phyloP scores from a whole-genome alignment of 2,888 invertebrate genomes.

The Mythimna lalbum region DNA sequence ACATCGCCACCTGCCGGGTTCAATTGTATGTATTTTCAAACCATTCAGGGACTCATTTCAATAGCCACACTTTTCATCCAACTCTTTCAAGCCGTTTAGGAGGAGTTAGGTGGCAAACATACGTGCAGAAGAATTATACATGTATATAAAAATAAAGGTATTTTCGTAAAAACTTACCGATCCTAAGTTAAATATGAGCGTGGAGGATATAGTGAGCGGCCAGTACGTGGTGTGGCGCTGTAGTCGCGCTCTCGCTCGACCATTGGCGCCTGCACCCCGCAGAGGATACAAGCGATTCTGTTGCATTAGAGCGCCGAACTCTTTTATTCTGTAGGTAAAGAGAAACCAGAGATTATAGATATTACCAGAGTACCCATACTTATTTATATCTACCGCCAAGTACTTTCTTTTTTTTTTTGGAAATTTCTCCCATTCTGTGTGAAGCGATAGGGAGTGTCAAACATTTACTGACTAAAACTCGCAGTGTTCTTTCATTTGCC shows the following conservation, averaged over 20 bases:
- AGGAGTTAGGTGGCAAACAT: no score
- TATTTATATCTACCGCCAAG: background rate
- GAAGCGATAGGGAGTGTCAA: background rate
- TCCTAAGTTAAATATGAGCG: conserved; percentile 96
- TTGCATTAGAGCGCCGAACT: conserved; percentile 97
- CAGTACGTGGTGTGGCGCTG: conserved; percentile 96
- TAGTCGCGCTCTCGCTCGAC: conserved; percentile 92
- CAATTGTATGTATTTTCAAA: no score
- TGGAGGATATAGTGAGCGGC: conserved; percentile 97
- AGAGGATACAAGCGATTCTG: conserved; percentile 95
- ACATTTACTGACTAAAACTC: background rate
- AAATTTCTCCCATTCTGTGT: background rate
- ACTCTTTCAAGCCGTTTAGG: no score
- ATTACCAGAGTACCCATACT: no score
- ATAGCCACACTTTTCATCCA: no score
- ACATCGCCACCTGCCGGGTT: no score
- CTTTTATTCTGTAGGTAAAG: conserved; percentile 90
- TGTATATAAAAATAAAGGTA: no score
- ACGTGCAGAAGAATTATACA: no score
- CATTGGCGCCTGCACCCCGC: conserved; percentile 91
- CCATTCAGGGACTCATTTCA: no score
- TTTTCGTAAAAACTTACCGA: conserved; percentile 90
- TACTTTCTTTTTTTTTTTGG: background rate
- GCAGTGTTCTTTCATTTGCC: background rate
- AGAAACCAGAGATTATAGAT: background rate